A percentile compares a stretch with the other conserved stretches of the same genome.
Conservation (phyloP, 2,797 vertebrate species). For the Galago senegalensis region DNA sequence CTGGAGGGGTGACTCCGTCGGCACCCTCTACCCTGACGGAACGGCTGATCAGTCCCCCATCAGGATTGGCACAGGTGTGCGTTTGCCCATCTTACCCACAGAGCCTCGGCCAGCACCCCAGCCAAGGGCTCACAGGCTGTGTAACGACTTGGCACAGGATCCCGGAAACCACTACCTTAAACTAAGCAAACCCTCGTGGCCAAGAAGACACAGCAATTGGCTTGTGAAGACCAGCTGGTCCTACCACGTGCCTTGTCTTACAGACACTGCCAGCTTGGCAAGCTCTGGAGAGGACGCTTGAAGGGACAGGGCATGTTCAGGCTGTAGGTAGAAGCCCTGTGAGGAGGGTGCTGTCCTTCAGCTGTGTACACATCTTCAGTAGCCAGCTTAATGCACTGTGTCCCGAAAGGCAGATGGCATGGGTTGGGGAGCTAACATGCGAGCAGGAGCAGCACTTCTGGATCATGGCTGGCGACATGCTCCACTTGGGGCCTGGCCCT, state of each 20-base stretch:
- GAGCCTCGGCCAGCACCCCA: neutral
- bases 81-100: neutral
- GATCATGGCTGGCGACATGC: neutral
- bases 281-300: neutral
- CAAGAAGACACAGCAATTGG: neutral
- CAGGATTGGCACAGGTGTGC: neutral
- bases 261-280: neutral
- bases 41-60: neutral
- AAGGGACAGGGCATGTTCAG: neutral
- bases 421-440: neutral
- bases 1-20: neutral
- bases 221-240: neutral
- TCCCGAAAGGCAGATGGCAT: neutral
- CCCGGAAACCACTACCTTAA: neutral
- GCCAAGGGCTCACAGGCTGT: neutral
- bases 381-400: neutral
- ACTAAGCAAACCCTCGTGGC: neutral
- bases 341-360: neutral
- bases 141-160: neutral
- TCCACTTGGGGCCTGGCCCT: neutral
- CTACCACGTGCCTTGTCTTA: neutral
- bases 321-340: neutral
- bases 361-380: neutral
- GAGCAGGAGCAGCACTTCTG: neutral
- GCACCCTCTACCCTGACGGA: neutral